phyloP scores from a whole-genome alignment of 2,888 invertebrate species.

The Melikaiella ostensackeni region DNA sequence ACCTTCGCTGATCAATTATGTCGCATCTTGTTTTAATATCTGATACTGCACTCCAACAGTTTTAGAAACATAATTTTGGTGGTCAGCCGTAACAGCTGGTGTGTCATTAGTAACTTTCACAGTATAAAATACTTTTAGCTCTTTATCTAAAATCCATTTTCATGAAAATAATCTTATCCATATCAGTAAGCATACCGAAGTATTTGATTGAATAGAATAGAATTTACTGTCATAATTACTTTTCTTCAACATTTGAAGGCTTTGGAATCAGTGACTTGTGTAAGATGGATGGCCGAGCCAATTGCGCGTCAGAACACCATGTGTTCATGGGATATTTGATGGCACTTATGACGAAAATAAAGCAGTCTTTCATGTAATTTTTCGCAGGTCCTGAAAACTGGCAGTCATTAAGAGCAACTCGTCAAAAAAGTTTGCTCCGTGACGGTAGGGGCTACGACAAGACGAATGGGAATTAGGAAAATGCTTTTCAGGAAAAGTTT shows the following conservation, averaged over 20 bases:
- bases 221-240: not conserved
- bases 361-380: not conserved
- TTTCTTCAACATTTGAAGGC: not conserved
- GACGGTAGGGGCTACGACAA: conserved; percentile 34
- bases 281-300: not conserved
- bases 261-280: not conserved
- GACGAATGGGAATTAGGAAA: conserved; percentile 45
- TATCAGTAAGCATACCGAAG: not conserved
- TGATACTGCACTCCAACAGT: not conserved
- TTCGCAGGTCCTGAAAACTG: not conserved
- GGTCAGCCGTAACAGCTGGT: conserved; percentile 2
- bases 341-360: conserved; percentile 7
- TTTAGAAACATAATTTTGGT: not conserved
- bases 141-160: not conserved
- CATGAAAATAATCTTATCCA: not conserved
- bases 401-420: conserved; percentile 48
- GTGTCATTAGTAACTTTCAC: not conserved
- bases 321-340: not conserved
- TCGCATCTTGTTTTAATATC: not conserved
- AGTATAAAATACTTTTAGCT: not conserved
- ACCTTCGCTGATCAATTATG: not conserved
- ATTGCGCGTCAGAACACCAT: not conserved
- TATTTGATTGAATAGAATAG: not conserved
- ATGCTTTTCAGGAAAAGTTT: conserved; percentile 10
- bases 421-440: conserved; percentile 46